Base-by-base conservation (phyloP, 2,888 invertebrate species). In the Polymixis lichenea region DNA sequence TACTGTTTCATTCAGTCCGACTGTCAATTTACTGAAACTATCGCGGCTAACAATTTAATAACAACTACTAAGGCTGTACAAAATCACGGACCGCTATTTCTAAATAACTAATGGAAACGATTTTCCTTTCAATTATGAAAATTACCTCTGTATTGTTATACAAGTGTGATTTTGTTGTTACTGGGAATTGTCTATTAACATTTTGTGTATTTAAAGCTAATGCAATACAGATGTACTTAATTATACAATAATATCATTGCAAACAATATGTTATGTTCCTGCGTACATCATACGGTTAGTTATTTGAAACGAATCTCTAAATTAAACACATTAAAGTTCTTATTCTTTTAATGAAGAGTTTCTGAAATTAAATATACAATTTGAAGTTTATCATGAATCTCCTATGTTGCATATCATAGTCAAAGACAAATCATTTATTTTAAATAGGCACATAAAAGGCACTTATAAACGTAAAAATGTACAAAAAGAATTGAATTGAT, bases 61-160 rank as follows among this genome's bases (percentile, higher is more conserved):
- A 76, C 69, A 74, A 78, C 46, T 72, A 76, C 77, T 77, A 78
- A 82, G 87, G 85, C 86, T 84, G 75, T 86, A 77, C 78, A 78
- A 88, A 87, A 89, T 83, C 85, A 85, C 78, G 76, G 86, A 84
- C 84, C 77, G 76, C 64, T 67, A 77, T 76, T 77, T 75, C 79
- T 85, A 82, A 85, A 86, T 88, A 88, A 87, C 85, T 82, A 86
- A 88, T 86, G 72, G 70, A 77, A 83, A 81, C 70, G 43, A 83
- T 84, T 89, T 87, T 86, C 79, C 75, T 86, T 86, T 84, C 84
- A 88, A 87, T 88, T 87, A 86, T 80, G 83, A 80, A 85, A 84
- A 87, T 85, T 78, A 81, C 62, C 80, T 75, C 78, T 32, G 46
- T 72, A 78, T 65, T 80, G 81, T 83, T 85, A 79, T 56, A 76